Conservation (phyloP, 1,140 invertebrate genomes). For the Lasioglossum baleicum region DNA sequence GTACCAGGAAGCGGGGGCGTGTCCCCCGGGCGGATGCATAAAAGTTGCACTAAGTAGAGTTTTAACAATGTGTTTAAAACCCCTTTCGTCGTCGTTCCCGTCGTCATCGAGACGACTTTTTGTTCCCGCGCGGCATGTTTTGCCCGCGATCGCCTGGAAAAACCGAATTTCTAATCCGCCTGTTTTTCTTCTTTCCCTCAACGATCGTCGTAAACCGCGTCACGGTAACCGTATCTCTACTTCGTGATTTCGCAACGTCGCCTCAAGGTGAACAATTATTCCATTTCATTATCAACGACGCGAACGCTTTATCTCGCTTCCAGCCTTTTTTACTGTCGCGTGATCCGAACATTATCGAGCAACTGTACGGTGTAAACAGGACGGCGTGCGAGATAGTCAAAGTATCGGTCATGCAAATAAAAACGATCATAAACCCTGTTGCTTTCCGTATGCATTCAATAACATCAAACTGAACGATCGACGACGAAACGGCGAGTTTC, state of each 20-base stretch:
- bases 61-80: slow-evolving; percentile 63
- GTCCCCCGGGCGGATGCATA: slow-evolving; percentile 50
- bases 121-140: neutral
- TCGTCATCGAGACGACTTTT: neutral
- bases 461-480: too few relatives aligned
- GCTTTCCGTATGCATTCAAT: neutral
- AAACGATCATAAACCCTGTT: neutral
- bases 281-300: neutral
- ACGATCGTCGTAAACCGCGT: neutral
- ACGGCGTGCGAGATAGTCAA: neutral
- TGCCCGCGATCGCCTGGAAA: neutral
- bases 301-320: neutral
- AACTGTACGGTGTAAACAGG: neutral
- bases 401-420: neutral
- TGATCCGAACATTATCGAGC: neutral
- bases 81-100: slow-evolving; percentile 29
- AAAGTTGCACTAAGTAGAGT: slow-evolving; percentile 58
- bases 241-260: neutral
- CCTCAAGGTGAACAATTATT: neutral
- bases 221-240: neutral
- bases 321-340: neutral
- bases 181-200: neutral
- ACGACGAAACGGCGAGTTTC: too few relatives aligned
- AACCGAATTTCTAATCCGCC: neutral
- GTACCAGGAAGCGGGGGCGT: slow-evolving; percentile 57